These are phyloP conservation scores for Protaetia brevitarsis DNA, from an alignment of 1,140 invertebrate species.

Conservation along the genomic window DNA sequence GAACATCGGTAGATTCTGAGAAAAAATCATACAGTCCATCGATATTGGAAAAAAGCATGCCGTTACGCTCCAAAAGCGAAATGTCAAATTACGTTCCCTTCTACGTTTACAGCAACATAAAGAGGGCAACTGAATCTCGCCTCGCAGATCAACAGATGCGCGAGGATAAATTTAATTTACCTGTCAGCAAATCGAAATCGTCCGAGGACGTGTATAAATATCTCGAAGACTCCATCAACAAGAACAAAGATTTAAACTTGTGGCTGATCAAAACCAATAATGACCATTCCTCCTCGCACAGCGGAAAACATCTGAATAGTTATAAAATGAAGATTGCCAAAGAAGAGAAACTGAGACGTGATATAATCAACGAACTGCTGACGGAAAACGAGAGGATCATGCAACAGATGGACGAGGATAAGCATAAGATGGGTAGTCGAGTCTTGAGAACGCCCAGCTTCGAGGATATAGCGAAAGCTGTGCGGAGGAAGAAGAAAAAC, in stretches of 20 bases:
- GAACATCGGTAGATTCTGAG: not conserved
- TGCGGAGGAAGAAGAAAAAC: not conserved
- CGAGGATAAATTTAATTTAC: not conserved
- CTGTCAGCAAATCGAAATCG: conserved; percentile 38
- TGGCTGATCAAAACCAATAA: conserved; percentile 8
- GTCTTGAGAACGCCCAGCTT: conserved; percentile 2
- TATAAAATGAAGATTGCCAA: conserved; percentile 39
- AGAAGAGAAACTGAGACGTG: conserved; percentile 39
- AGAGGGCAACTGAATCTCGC: conserved; percentile 30
- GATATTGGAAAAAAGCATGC: conserved; percentile 27
- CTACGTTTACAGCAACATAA: conserved; percentile 36
- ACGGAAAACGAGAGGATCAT: conserved; percentile 41
- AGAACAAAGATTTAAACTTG: conserved; percentile 3
- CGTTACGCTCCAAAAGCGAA: conserved; percentile 38
- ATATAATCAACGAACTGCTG: conserved; percentile 43
- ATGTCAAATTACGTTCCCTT: conserved; percentile 37
- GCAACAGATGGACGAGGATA: conserved; percentile 16
- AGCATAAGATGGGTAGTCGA: conserved; percentile 8
- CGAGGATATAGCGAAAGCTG: conserved; percentile 2
- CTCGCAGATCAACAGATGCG: too few species aligned
- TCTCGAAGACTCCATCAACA: not conserved
- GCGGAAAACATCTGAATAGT: conserved; percentile 24
- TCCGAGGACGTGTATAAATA: conserved; percentile 33
- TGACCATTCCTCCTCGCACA: not conserved
- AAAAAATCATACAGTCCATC: conserved; percentile 27